These are phyloP conservation scores for Elysia chlorotica DNA, from an alignment of 1,140 invertebrate genomes.

Conservation along the genomic window DNA sequence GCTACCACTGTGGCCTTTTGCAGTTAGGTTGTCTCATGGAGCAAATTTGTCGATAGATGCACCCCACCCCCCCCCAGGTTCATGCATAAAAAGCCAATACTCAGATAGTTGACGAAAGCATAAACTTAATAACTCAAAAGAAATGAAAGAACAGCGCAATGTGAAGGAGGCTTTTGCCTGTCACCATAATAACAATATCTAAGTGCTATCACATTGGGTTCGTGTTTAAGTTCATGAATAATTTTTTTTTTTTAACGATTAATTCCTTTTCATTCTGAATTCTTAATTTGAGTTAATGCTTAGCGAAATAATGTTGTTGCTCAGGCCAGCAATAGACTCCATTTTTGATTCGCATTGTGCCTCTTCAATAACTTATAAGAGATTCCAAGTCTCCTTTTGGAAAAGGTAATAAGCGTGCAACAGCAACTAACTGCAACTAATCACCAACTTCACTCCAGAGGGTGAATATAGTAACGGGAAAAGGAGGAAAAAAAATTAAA, in stretches of 20 bases:
- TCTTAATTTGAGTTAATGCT: no score
- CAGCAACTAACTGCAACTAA: constrained; percentile 26
- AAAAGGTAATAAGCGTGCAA: constrained; percentile 22
- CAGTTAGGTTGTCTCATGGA: neutral
- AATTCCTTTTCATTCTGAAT: no score
- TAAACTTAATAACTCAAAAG: neutral
- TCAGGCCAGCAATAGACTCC: no score
- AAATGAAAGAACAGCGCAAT: neutral
- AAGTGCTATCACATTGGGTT: no score
- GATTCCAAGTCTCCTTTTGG: neutral
- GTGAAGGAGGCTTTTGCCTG: no score
- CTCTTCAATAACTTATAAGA: no score
- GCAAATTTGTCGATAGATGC: constrained; percentile 1
- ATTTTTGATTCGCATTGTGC: no score
- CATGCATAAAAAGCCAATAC: constrained; percentile 20
- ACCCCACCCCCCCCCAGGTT: neutral
- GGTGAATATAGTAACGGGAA: constrained; percentile 8
- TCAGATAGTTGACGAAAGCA: constrained; percentile 2
- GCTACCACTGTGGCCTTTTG: constrained; percentile 16
- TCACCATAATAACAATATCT: no score
- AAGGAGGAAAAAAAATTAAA: neutral
- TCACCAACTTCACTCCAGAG: constrained; percentile 22
- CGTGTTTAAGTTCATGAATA: no score
- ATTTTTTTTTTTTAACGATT: no score
- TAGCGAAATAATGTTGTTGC: no score